These are phyloP conservation scores for Thunnus albacares DNA, from an alignment of 2,797 vertebrate species.

Conservation along the genomic window DNA sequence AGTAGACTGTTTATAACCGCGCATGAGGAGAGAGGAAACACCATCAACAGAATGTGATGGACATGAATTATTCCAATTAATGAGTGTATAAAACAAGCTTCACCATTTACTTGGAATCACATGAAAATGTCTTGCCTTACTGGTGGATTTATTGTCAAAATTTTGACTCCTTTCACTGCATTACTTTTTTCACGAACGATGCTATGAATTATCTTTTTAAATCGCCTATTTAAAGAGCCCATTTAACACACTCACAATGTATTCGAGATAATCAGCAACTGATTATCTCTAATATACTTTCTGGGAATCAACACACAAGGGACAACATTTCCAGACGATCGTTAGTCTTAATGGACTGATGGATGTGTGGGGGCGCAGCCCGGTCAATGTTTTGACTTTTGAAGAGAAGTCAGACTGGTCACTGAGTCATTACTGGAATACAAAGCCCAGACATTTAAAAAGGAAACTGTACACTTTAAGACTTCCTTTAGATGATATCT, in stretches of 20 bases:
- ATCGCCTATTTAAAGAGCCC: neutral
- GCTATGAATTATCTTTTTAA: neutral
- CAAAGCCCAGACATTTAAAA: constrained; percentile 29
- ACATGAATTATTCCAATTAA: neutral
- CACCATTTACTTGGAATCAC: neutral
- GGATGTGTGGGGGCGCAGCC: constrained; percentile 25
- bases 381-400: constrained; percentile 13
- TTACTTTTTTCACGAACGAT: neutral
- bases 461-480: constrained; percentile 6
- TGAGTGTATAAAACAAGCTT: neutral
- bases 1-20: constrained; percentile 22
- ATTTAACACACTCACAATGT: neutral
- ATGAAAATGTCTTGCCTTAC: neutral
- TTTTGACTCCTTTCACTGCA: neutral
- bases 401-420: constrained; percentile 28
- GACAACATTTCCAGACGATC: constrained; percentile 20
- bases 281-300: constrained; percentile 36
- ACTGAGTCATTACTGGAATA: constrained; percentile 50
- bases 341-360: constrained; percentile 31
- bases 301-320: constrained; percentile 38
- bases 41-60: constrained; percentile 5
- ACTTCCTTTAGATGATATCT: neutral
- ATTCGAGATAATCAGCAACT: neutral
- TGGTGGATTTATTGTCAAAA: constrained; percentile 9
- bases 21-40: constrained; percentile 18